Base-by-base conservation (phyloP, 2,888 invertebrate genomes). In the Stenchaetothrips biformis region DNA sequence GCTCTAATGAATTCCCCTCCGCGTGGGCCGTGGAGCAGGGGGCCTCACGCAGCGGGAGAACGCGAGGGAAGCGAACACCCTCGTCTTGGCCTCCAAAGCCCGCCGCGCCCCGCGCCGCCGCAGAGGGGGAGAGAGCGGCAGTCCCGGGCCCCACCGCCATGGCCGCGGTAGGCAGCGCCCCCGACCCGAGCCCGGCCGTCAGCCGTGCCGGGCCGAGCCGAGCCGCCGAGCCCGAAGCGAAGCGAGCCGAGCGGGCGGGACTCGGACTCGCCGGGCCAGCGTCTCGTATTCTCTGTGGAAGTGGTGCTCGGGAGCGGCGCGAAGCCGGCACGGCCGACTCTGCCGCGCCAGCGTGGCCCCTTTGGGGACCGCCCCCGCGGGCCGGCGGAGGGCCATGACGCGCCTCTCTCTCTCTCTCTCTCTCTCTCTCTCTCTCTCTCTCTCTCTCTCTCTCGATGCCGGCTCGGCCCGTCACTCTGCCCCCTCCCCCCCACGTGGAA, bases 281-380 rank as follows among this genome's bases (percentile, higher is more conserved):
- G 67, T 25, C 67, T 74, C 67, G 67, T 74, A 74, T 74, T 74
- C 67, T 74, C 67, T 25, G 67, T 74, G 67, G n/a, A 74, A 74
- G 67, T 74, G 67, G 67, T 74, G 67, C 67, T 74, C 67, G 67
- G 67, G 67, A 74, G 67, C 25, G 67, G 67, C 21, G 21, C 67
- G 25, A 21, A 21, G 67, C 67, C 67, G 67, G 67, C 67, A 74
- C 67, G 67, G 67, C 67, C 67, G 67, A 25, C 67, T 8, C 67
- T 74, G 67, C 67, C 7, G 25, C 59, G 59, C 59, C 59, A 59
- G 59, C 59, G 59, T 59, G 59, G 59, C 59, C 59, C 67, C 21
- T 74, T 74, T 74, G 25, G 21, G 21, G 25, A 7, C 9, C 67
- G 67, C 25, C 67, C 67, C 67, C 67, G 53, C 53, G 53, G 13